Conservation (phyloP, 2,888 invertebrate genomes). For the Amphipyra berbera region DNA sequence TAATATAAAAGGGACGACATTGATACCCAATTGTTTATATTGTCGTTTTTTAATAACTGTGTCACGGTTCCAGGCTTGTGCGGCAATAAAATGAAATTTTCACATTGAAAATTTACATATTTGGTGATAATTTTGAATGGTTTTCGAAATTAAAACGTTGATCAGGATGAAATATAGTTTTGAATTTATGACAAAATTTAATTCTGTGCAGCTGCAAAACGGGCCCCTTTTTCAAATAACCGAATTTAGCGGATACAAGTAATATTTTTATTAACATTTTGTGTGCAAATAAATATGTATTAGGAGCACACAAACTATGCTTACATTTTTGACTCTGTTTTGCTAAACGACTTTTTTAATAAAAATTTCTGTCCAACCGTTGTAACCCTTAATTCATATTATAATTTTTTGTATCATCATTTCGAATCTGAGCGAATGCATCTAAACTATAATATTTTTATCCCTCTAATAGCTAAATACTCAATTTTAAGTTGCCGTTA, state of each 20-base stretch:
- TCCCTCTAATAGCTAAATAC: no score
- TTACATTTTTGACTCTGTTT: neutral
- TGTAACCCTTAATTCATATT: neutral
- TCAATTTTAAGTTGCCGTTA: no score
- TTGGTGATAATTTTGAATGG: conserved; percentile 33
- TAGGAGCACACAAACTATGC: conserved; percentile 7
- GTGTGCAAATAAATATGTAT: conserved; percentile 9
- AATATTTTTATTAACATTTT: conserved; percentile 19
- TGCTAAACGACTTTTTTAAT: conserved; percentile 1
- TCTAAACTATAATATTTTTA: no score
- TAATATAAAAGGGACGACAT: conserved; percentile 71
- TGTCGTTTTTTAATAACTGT: conserved; percentile 77
- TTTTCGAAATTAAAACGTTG: conserved; percentile 53
- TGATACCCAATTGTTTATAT: conserved; percentile 77
- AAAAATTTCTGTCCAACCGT: conserved; percentile 1
- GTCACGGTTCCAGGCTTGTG: conserved; percentile 64
- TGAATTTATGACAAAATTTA: conserved; percentile 29
- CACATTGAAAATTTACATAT: conserved; percentile 53
- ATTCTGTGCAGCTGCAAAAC: conserved; percentile 46
- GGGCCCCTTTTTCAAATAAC: conserved; percentile 21
- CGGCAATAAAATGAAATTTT: conserved; percentile 48
- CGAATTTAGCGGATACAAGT: conserved; percentile 25
- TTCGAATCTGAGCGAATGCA: conserved; percentile 15
- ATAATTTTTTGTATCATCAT: neutral
- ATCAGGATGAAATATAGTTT: conserved; percentile 37